Conservation (phyloP, 1,140 invertebrate species). For the Sycophaga agraensis region DNA sequence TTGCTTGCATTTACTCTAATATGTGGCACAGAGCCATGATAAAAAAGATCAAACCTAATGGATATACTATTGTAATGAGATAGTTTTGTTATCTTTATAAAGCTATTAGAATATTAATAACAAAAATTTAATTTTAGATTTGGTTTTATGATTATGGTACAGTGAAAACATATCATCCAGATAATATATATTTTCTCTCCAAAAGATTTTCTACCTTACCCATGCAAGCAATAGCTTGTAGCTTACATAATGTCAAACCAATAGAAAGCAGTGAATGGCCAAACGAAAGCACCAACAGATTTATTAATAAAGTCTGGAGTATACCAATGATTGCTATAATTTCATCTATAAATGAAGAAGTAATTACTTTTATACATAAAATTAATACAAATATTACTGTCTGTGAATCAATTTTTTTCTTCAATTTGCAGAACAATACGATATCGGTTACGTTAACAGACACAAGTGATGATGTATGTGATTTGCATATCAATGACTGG, state of each 20-base stretch:
- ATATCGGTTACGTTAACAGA: constrained; percentile 43
- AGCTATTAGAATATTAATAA: no score
- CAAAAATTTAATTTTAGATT: constrained; percentile 36
- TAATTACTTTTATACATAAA: constrained; percentile 28
- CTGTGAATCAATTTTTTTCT: constrained; percentile 6
- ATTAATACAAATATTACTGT: constrained; percentile 13
- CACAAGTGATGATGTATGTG: constrained; percentile 35
- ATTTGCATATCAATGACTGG: constrained; percentile 43
- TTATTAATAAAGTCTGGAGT: constrained; percentile 26
- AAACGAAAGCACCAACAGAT: constrained; percentile 23
- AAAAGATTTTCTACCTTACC: constrained; percentile 42
- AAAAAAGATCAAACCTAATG: constrained; percentile 40
- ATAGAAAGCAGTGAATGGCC: constrained; percentile 35
- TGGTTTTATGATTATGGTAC: constrained; percentile 54
- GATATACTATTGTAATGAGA: constrained; percentile 35
- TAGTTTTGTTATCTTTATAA: constrained; percentile 3
- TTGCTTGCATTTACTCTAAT: constrained; percentile 43
- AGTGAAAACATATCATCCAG: constrained; percentile 36
- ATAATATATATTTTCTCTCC: constrained; percentile 43
- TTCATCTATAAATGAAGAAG: constrained; percentile 25
- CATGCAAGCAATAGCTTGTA: constrained; percentile 50
- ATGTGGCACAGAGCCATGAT: constrained; percentile 51
- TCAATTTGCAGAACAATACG: constrained; percentile 43
- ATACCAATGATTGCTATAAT: constrained; percentile 36
- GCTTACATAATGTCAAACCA: constrained; percentile 43